Base-by-base conservation (phyloP, 2,797 vertebrate species). In the Choloepus didactylus region DNA sequence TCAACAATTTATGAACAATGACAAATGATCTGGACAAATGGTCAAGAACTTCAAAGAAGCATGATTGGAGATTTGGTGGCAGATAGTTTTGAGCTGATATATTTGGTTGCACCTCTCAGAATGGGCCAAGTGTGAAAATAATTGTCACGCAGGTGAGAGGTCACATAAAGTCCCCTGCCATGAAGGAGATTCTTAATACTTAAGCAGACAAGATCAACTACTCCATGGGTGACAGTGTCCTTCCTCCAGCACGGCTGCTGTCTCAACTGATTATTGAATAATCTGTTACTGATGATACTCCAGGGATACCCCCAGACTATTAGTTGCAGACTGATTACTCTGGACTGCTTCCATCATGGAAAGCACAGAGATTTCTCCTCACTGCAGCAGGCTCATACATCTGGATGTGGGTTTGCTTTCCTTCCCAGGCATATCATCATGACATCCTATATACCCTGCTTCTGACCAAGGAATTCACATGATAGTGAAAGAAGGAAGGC, bases 381-480 rank as follows among this genome's bases (percentile, higher is more conserved):
- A 11, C 31, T 1, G 12, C 64, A 73, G 21, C 2, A 11, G n/a
- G 62, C 31, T 69, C 1, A 0, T 29, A n/a, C 27, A 27, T 60
- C 31, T 87, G 59, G 35, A 23, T 62, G 27, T 87, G n/a, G 51
- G 80, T n/a, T 51, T 19, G 27, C 18, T 35, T n/a, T 31, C n/a
- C 31, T n/a, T 18, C 14, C 46, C 19, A 31, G 56, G 41, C 19
- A 4, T 7, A n/a, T 54, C 62, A 35, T 7, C 35, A 12, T 23
- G 29, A 38, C 38, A 27, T 3, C 12, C 56, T 25, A 35, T 44
- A 38, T 2, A 6, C 44, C 19, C 25, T 21, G 21, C 75, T 80
- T 80, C 75, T 80, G 54, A 72, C 54, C 5, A 2, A 29, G n/a
- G 8, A 46, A 77, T 49, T 38, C 38, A 38, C 82, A 38, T 46